Evolutionary conservation across 2,113 vertebrate species (phyloP).

Genomic region (Mystacornis crossleyi): DNA sequence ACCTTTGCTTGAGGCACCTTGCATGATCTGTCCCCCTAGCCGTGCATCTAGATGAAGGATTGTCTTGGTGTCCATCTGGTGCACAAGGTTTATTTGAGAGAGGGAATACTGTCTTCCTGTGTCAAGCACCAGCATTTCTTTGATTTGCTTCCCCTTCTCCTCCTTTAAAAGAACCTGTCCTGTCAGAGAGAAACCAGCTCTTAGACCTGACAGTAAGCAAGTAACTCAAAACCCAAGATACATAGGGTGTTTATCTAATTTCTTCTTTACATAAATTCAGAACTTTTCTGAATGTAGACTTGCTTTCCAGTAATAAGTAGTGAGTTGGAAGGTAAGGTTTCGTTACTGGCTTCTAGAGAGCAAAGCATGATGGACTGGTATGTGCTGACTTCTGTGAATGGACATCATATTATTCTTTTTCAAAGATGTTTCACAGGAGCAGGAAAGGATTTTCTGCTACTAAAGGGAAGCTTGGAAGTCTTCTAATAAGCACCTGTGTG

Average conservation of each 20-base stretch:
- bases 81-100: neutral
- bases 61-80: neutral
- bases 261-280: neutral
- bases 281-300: neutral
- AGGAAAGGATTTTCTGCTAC: neutral
- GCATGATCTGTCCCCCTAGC: rapidly evolving
- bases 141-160: neutral
- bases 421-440: neutral
- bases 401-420: neutral
- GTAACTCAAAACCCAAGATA: neutral
- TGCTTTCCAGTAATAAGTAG: neutral
- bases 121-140: neutral
- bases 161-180: neutral
- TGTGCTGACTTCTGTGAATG: neutral
- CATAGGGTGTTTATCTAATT: neutral
- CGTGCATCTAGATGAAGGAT: neutral
- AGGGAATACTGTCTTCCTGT: neutral
- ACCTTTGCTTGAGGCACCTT: neutral
- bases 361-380: neutral
- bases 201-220: neutral
- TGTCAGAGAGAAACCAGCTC: neutral
- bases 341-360: neutral
- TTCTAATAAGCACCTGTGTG: neutral
- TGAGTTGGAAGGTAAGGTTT: neutral
- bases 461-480: neutral